These are phyloP conservation scores for Enteromius radiatus DNA, from an alignment of 2,797 vertebrate species.

Conservation along the genomic window DNA sequence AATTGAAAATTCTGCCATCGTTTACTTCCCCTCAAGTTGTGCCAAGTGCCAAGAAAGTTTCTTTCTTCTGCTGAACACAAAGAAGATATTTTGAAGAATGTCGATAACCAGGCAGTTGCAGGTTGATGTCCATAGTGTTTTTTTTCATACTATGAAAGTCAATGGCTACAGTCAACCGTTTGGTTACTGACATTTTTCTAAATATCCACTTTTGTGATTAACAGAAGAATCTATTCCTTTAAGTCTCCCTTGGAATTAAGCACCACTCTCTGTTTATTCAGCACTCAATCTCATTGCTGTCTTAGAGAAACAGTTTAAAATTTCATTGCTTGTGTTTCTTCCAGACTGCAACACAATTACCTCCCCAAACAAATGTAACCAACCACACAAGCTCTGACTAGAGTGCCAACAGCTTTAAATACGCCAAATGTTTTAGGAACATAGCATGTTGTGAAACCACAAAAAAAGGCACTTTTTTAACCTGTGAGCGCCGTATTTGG, in stretches of 20 bases:
- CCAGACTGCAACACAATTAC: neutral
- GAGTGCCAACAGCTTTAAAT: neutral
- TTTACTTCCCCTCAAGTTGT: too few relatives aligned
- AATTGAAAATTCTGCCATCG: too few relatives aligned
- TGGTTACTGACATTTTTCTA: neutral
- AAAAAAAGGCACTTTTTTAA: constrained; percentile 34
- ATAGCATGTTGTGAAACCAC: constrained; percentile 6
- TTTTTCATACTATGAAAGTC: neutral
- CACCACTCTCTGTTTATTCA: neutral
- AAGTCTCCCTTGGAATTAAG: neutral
- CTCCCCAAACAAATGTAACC: neutral
- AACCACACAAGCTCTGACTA: neutral
- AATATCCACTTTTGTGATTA: neutral
- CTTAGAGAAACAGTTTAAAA: neutral
- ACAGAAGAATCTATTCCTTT: neutral
- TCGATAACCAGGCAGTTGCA: too few relatives aligned
- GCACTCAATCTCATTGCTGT: neutral
- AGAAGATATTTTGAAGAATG: too few relatives aligned
- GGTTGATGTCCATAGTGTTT: too few relatives aligned
- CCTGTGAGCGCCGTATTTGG: constrained; percentile 37
- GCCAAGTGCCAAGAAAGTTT: too few relatives aligned
- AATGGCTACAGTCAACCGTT: neutral
- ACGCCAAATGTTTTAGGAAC: neutral
- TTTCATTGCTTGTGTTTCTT: neutral
- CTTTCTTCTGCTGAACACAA: too few relatives aligned